A percentile compares a stretch with the other conserved stretches of the same genome.
phyloP scores from a whole-genome alignment of 2,113 vertebrate genomes.

The Syngnathus floridae region DNA sequence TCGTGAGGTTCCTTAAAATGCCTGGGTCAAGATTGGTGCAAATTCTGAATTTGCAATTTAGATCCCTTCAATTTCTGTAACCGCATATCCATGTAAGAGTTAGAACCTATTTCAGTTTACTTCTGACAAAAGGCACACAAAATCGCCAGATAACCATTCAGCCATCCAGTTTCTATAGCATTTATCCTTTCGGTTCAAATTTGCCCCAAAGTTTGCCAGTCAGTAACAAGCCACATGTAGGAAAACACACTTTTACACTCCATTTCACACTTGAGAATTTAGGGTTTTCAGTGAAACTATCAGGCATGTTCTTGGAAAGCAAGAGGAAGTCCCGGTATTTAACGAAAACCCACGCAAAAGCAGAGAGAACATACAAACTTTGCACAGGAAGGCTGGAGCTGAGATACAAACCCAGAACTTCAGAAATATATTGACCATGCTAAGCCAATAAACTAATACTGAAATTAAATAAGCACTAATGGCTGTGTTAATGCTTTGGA shows the following conservation, averaged over 20 bases:
- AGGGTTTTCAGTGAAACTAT: neutral
- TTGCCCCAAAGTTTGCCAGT: neutral
- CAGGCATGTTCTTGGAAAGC: neutral
- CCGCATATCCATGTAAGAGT: neutral
- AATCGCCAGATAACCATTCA: neutral
- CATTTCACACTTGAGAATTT: neutral
- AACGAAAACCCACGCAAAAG: neutral
- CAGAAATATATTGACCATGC: neutral
- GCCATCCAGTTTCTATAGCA: neutral
- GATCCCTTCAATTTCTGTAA: neutral
- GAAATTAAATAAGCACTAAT: neutral
- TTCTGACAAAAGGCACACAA: neutral
- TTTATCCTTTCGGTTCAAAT: neutral
- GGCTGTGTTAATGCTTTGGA: neutral
- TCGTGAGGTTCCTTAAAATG: neutral
- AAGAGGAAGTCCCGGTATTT: neutral
- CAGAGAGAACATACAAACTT: neutral
- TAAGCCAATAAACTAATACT: neutral
- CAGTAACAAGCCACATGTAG: neutral
- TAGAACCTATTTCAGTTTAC: neutral
- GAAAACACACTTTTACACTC: neutral
- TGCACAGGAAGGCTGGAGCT: neutral
- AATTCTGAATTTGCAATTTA: neutral
- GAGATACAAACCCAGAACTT: neutral
- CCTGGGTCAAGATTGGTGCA: neutral